A percentile compares a stretch with the other conserved stretches of the same genome.
phyloP scores from a whole-genome alignment of 2,888 invertebrate species.

The Notocelia uddmanniana region DNA sequence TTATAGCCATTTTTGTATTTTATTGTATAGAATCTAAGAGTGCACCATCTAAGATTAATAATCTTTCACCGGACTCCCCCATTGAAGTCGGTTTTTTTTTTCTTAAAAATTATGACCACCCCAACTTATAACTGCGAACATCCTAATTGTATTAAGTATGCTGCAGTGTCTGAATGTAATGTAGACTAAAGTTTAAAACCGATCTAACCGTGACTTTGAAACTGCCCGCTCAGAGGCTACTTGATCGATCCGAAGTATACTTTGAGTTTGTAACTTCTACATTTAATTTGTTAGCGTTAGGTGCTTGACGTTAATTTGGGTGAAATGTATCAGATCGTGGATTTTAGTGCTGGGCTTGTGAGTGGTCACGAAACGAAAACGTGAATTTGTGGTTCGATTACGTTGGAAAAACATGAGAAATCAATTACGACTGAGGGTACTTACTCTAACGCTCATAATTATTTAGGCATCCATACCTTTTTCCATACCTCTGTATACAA shows the following conservation, averaged over 20 bases:
- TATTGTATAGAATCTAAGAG: too few species aligned
- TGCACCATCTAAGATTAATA: too few species aligned
- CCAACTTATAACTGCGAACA: too few species aligned
- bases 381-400: conserved; percentile 3
- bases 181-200: neutral
- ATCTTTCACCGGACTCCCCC: too few species aligned
- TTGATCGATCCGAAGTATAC: neutral
- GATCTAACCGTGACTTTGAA: neutral
- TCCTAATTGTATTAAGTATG: neutral
- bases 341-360: neutral
- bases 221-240: neutral
- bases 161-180: neutral
- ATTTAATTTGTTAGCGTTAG: neutral
- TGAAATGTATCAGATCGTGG: conserved; percentile 19
- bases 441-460: neutral
- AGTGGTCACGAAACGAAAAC: conserved; percentile 16
- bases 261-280: conserved; percentile 9
- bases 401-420: neutral
- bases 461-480: neutral
- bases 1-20: too few species aligned
- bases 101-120: too few species aligned
- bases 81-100: too few species aligned
- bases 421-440: neutral
- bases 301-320: conserved; percentile 6
- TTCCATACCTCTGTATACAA: too few species aligned